phyloP scores from a whole-genome alignment of 1,140 invertebrate genomes.

The Venustaconcha ellipsiformis region DNA sequence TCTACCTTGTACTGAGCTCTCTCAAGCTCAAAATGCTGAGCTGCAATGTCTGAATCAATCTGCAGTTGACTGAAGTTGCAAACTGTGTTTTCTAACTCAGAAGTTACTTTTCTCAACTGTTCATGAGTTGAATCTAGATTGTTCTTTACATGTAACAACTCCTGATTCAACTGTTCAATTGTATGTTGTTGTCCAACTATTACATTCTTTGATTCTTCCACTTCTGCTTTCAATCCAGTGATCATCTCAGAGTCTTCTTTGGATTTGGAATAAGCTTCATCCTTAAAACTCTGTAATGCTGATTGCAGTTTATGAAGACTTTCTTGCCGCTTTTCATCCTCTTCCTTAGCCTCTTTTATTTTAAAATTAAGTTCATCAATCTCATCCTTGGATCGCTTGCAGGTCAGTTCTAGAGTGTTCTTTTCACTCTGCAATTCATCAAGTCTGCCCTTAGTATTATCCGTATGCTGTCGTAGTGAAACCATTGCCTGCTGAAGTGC shows the following conservation, averaged over 20 bases:
- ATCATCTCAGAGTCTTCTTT: not conserved
- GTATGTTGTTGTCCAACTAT: slow-evolving; percentile 1
- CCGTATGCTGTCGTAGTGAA: too few species aligned
- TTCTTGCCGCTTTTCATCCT: not conserved
- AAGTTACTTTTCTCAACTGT: too few species aligned
- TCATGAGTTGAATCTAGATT: too few species aligned
- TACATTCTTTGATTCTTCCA: slow-evolving; percentile 3
- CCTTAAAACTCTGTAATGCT: slow-evolving; percentile 7
- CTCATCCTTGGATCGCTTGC: slow-evolving; percentile 9
- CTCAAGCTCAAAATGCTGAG: too few species aligned
- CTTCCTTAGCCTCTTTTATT: not conserved
- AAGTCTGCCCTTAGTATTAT: not conserved
- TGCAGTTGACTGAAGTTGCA: too few species aligned
- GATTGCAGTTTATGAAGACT: slow-evolving; percentile 7
- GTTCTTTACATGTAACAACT: not conserved
- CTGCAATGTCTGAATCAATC: too few species aligned
- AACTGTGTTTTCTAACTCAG: too few species aligned
- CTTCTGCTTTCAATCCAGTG: not conserved
- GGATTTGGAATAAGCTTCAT: slow-evolving; percentile 5
- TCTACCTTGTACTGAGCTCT: not conserved
- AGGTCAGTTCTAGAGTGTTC: slow-evolving; percentile 1
- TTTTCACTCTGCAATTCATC: slow-evolving; percentile 4
- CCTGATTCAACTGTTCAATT: slow-evolving; percentile 8
- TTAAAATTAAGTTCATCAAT: slow-evolving; percentile 4
- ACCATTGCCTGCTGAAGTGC: too few species aligned